Evolutionary conservation across 2,113 vertebrate species (phyloP).

Genomic region (Gymnogyps californianus): DNA sequence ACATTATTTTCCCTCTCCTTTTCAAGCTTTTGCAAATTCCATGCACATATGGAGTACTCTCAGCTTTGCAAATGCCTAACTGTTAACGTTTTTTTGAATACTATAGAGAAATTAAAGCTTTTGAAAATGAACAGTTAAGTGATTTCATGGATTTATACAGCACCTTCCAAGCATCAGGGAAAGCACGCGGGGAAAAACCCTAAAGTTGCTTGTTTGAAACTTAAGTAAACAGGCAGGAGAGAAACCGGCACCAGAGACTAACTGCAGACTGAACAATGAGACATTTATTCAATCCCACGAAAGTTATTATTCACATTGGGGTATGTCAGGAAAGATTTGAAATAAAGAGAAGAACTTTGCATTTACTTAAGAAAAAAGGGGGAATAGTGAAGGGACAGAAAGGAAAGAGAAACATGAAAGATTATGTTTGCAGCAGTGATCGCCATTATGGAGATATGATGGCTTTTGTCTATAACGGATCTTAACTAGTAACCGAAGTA

Average conservation of each 20-base stretch:
- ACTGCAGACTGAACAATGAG: not conserved
- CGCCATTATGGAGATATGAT: fast-evolving
- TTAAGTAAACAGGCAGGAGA: not conserved
- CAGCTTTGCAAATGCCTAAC: not conserved
- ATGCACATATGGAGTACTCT: fast-evolving
- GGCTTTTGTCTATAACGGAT: not conserved
- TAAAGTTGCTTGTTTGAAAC: not conserved
- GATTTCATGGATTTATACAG: not conserved
- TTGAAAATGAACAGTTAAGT: not conserved
- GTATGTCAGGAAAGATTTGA: not conserved
- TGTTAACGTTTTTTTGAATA: not conserved
- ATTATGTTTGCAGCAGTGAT: not conserved
- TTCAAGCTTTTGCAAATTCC: not conserved
- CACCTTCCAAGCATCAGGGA: not conserved
- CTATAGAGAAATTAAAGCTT: not conserved
- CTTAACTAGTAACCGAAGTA: not conserved
- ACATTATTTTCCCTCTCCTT: not conserved
- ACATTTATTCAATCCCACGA: not conserved
- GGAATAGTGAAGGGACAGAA: not conserved
- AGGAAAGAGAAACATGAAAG: not conserved
- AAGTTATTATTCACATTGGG: not conserved
- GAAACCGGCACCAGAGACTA: not conserved
- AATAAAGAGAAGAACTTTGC: not conserved
- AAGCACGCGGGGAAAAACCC: not conserved
- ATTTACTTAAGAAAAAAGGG: no score